These are phyloP conservation scores for Ciconia boyciana DNA, from an alignment of 2,113 vertebrate genomes.

Conservation along the genomic window DNA sequence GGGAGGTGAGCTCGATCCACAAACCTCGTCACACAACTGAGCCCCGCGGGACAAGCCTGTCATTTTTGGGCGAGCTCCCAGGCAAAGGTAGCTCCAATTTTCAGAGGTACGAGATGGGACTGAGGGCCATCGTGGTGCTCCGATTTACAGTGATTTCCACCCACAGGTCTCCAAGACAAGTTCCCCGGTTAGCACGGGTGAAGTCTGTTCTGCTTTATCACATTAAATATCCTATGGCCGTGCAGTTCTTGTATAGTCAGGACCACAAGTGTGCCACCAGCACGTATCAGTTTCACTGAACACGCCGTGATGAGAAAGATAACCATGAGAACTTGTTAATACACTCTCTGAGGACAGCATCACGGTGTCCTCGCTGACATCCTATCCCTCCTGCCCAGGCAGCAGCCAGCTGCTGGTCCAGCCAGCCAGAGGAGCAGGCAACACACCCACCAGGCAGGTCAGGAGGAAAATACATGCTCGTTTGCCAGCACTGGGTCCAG, in stretches of 20 bases:
- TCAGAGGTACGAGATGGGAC: accelerated
- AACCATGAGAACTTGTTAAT: accelerated
- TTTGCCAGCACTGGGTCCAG: background rate
- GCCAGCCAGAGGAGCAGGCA: background rate
- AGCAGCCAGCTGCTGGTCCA: background rate
- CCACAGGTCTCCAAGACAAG: accelerated
- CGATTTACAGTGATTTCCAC: background rate
- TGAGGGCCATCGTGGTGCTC: accelerated
- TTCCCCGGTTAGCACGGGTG: accelerated
- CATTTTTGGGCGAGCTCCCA: accelerated
- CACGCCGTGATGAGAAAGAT: background rate
- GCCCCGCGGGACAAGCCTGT: too few relatives aligned
- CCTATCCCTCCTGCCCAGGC: accelerated
- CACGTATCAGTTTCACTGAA: background rate
- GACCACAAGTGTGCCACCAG: background rate
- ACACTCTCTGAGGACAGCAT: accelerated
- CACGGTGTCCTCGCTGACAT: accelerated
- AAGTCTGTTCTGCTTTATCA: background rate
- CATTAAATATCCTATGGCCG: accelerated
- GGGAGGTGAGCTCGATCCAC: accelerated
- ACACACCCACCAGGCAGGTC: background rate
- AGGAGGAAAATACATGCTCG: background rate
- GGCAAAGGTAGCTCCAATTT: background rate
- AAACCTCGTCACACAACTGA: accelerated
- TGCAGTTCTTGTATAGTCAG: accelerated